Evolutionary conservation across 2,888 invertebrate species (phyloP), one percentile per base, ranked within the genome.

Genomic region (Nemurella pictetii): DNA sequence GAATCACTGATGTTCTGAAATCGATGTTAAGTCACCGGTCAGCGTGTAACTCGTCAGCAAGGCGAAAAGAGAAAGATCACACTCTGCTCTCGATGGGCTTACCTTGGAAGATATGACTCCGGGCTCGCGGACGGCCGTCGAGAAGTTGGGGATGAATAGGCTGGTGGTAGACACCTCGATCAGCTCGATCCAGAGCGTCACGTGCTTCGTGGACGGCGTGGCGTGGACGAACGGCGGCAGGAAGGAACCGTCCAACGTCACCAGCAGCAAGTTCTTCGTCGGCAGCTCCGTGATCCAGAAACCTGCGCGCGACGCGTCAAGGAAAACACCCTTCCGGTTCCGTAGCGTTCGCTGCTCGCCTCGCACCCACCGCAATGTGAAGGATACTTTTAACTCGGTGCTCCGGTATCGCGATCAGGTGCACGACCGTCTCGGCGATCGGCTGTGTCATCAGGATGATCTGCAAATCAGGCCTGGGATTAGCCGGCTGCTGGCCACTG

Each of bases 371-470:
- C 0, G 80, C 81, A 72, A 30, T 74, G 29, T 84, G 88, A 90
- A 90, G 89, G 89, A 90, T 91, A 90, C 93, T 91, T 89, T 91
- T 93, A 0, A 91, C 89, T 87, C 92, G 90, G 73, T 91, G 90
- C 0, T 91, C 91, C 0, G 92, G 91, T 84, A 95, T 91, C 2
- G 93, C 93, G 0, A 95, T 91, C 88, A 94, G 93, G 88, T 94
- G 93, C 82, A 92, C 90, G 80, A 92, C 91, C 5, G 83, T 84
- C 55, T 93, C 92, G 88, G 93, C 94, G 87, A 95, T 95, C 86
- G 92, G 94, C 88, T 94, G 95, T 88, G 93, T 91, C 91, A 95
- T 93, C 87, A 96, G 92, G 9, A 93, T 92, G 3, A 92, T 72
- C 91, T 91, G 87, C 3, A 87, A 88, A 3, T 7, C 55, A 55